Percentiles rank a stretch among this genome's conserved stretches.
These are phyloP conservation scores for Sesamia nonagrioides DNA, from an alignment of 1,140 invertebrate genomes.

Conservation along the genomic window DNA sequence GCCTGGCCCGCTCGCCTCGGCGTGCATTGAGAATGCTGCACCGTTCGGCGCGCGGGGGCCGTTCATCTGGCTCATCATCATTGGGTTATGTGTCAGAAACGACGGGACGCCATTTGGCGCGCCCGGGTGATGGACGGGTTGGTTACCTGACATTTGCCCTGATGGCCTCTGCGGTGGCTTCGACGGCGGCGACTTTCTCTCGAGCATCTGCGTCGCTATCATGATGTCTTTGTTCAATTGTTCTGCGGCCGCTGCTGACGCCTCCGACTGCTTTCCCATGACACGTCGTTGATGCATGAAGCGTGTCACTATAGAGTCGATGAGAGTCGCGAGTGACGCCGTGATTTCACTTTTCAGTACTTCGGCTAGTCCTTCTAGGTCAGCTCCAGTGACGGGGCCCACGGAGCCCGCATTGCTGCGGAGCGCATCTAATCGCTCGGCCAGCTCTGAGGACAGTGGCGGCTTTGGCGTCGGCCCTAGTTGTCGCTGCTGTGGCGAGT, in stretches of 20 bases:
- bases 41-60: conserved; percentile 87
- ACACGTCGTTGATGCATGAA: conserved; percentile 94
- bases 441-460: conserved; percentile 88
- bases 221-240: conserved; percentile 94
- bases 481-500: conserved; percentile 87
- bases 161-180: conserved; percentile 91
- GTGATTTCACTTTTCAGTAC: conserved; percentile 96
- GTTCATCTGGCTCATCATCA: conserved; percentile 85
- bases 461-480: conserved; percentile 83
- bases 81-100: conserved; percentile 78
- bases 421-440: conserved; percentile 90
- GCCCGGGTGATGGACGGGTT: conserved; percentile 84
- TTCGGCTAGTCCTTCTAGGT: conserved; percentile 95
- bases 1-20: conserved; percentile 87
- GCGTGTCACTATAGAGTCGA: conserved; percentile 95
- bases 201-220: conserved; percentile 92
- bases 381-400: conserved; percentile 90
- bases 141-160: conserved; percentile 89
- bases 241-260: conserved; percentile 91
- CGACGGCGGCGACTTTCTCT: conserved; percentile 94
- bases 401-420: conserved; percentile 89
- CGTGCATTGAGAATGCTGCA: conserved; percentile 85
- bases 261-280: conserved; percentile 92
- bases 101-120: conserved; percentile 81
- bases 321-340: conserved; percentile 93